Conservation (phyloP, 2,888 invertebrate species). For the Drosophila setosimentum region DNA sequence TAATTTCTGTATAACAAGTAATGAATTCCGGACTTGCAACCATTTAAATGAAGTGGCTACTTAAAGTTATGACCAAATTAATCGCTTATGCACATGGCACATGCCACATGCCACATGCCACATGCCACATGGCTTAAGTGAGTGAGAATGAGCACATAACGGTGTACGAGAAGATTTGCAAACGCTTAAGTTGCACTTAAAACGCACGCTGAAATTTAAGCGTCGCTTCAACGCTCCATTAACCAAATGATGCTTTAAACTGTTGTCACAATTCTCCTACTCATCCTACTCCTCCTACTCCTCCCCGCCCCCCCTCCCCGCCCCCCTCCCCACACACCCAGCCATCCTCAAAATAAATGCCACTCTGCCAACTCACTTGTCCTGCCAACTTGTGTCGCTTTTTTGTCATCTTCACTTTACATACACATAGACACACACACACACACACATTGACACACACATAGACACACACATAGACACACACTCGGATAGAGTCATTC, state of each 20-base stretch:
- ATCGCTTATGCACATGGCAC: background rate
- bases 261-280: background rate
- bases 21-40: background rate
- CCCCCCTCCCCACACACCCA: too few relatives aligned
- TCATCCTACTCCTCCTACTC: too few relatives aligned
- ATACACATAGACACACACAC: background rate
- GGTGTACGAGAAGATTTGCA: background rate
- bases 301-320: background rate
- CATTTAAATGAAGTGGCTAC: background rate
- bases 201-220: slow-evolving; percentile 1
- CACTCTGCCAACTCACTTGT: background rate
- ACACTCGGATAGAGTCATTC: slow-evolving; percentile 38
- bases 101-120: background rate
- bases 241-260: slow-evolving; percentile 42
- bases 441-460: background rate
- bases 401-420: slow-evolving; percentile 15
- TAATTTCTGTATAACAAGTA: background rate
- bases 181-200: slow-evolving; percentile 13
- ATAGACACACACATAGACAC: background rate
- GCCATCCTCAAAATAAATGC: too few relatives aligned
- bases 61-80: background rate
- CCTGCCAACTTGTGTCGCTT: slow-evolving; percentile 19
- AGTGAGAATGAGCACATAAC: background rate
- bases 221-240: slow-evolving; percentile 30
- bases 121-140: background rate